Evolutionary conservation across 2,113 vertebrate species (phyloP).

Genomic region (Hippocampus abdominalis): DNA sequence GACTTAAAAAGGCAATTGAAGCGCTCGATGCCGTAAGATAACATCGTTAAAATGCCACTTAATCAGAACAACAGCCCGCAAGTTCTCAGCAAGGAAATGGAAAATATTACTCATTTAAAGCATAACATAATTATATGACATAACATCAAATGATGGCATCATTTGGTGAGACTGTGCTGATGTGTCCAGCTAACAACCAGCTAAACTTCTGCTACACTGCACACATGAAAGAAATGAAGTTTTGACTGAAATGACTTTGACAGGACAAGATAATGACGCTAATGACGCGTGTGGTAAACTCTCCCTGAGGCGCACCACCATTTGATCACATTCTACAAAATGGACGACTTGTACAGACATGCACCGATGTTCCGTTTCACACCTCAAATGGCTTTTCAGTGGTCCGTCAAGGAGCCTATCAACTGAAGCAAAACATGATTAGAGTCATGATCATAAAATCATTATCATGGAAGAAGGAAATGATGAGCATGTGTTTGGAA

Average conservation of each 20-base stretch:
- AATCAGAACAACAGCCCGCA: too few species aligned
- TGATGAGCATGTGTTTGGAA: too few species aligned
- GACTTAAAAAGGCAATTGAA: too few species aligned
- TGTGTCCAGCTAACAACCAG: slow-evolving; percentile 43
- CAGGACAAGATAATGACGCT: neutral
- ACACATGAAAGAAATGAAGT: neutral
- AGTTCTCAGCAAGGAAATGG: too few species aligned
- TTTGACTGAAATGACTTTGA: neutral
- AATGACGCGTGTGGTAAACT: neutral
- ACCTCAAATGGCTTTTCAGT: neutral
- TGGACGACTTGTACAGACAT: neutral
- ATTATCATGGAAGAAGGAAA: too few species aligned
- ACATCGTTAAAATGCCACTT: too few species aligned
- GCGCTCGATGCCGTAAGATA: too few species aligned
- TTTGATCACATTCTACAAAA: slow-evolving; percentile 4
- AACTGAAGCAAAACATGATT: neutral
- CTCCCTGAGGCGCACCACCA: neutral
- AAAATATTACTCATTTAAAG: too few species aligned
- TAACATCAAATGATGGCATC: too few species aligned
- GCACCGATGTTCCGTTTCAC: neutral
- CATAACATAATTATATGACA: too few species aligned
- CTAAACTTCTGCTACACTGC: slow-evolving; percentile 55
- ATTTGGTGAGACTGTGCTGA: too few species aligned
- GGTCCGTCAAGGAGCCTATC: neutral
- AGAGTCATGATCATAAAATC: neutral